phyloP scores from a whole-genome alignment of 2,113 vertebrate genomes.

The Rhinichthys klamathensis region DNA sequence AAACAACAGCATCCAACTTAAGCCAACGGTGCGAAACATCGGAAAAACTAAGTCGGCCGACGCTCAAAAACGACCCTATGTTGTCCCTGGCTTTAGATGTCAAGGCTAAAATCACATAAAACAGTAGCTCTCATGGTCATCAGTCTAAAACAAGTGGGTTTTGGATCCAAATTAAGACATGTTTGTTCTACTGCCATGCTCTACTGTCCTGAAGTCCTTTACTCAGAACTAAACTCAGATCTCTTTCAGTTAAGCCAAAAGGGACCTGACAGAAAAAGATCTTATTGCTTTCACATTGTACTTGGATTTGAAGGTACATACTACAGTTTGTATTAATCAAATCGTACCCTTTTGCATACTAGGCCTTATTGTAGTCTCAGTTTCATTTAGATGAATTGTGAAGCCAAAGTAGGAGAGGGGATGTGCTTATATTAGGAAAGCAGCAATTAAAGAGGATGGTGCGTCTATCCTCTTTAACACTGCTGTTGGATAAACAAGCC shows the following conservation, averaged over 20 bases:
- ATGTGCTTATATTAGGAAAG: neutral
- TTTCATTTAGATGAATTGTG: constrained; percentile 12
- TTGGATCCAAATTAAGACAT: neutral
- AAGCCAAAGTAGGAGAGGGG: neutral
- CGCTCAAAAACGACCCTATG: no score
- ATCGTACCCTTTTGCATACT: neutral
- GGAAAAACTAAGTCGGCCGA: no score
- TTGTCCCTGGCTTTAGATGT: neutral
- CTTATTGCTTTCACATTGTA: neutral
- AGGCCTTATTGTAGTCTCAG: constrained; percentile 8
- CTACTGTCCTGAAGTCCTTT: neutral
- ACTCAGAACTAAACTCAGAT: no score
- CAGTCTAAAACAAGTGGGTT: neutral
- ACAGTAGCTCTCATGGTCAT: neutral
- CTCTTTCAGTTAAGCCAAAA: no score
- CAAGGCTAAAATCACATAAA: neutral
- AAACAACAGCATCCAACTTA: no score
- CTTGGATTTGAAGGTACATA: neutral
- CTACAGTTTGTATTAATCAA: neutral
- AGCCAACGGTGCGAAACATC: no score
- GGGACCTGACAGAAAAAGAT: no score
- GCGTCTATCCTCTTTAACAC: neutral
- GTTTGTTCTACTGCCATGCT: no score
- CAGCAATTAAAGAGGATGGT: constrained; percentile 14
- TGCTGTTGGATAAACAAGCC: neutral